Conservation (phyloP, 2,113 vertebrate species). For the Phalacrocorax pelagicus region DNA sequence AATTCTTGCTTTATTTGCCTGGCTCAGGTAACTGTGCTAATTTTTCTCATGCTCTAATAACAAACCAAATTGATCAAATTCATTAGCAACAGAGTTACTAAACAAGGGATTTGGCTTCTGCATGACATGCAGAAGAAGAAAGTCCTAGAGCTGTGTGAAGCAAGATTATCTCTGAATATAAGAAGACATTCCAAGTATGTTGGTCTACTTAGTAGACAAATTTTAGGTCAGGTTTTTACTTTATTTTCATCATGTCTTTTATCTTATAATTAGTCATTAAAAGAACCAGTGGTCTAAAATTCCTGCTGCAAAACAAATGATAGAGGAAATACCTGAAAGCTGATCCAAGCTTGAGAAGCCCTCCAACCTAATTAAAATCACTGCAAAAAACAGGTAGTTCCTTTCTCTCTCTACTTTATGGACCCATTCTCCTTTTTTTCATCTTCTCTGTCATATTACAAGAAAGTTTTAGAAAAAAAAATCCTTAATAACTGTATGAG, state of each 20-base stretch:
- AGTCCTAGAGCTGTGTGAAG: not conserved
- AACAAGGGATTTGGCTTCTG: not conserved
- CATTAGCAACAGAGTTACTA: not conserved
- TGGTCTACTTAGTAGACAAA: not conserved
- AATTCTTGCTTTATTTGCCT: not conserved
- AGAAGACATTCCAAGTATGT: not conserved
- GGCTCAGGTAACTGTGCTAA: not conserved
- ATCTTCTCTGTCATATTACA: not conserved
- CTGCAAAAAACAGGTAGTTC: not conserved
- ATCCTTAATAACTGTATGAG: not conserved
- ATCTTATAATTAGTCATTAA: not conserved
- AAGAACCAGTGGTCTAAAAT: not conserved
- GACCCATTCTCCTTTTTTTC: not conserved
- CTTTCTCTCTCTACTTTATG: not conserved
- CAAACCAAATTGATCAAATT: not conserved
- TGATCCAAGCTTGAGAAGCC: slow-evolving; percentile 7
- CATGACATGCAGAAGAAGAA: not conserved
- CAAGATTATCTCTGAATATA: not conserved
- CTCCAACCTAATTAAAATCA: slow-evolving; percentile 10
- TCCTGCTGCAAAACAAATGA: not conserved
- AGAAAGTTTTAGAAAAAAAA: not conserved
- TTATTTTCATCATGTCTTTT: not conserved
- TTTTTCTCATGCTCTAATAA: not conserved
- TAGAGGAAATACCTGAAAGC: not conserved
- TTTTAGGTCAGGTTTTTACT: not conserved